Percentiles rank a stretch among this genome's conserved stretches.
Conservation (phyloP, 2,888 invertebrate species). For the Campoplex capitator region DNA sequence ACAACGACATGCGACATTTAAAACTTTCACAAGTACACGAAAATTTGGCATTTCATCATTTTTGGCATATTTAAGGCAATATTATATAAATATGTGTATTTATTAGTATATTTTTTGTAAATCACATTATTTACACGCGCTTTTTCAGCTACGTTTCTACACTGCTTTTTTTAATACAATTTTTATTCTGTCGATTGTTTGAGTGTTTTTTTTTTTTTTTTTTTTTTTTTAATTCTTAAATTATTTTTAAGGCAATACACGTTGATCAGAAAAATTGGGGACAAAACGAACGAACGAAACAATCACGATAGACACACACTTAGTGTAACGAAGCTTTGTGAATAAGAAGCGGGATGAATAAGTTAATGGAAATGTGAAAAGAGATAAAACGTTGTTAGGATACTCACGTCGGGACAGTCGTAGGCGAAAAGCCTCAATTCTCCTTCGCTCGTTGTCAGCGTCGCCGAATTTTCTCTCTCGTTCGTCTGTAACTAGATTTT, state of each 20-base stretch:
- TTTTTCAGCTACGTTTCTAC: slow-evolving; percentile 17
- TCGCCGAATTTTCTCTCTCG: slow-evolving; percentile 83
- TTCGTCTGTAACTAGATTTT: slow-evolving; percentile 80
- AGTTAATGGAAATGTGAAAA: not conserved
- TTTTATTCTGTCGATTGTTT: slow-evolving; percentile 16
- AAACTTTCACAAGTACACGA: slow-evolving; percentile 78
- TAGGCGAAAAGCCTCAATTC: slow-evolving; percentile 83
- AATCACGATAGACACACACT: slow-evolving; percentile 55
- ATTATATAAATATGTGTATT: not conserved
- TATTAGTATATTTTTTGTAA: not conserved
- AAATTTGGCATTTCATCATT: slow-evolving; percentile 55
- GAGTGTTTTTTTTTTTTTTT: not conserved
- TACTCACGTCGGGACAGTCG: slow-evolving; percentile 84
- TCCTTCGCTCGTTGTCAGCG: slow-evolving; percentile 83
- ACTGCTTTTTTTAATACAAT: slow-evolving; percentile 2
- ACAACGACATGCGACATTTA: slow-evolving; percentile 83
- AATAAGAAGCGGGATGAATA: slow-evolving; percentile 33
- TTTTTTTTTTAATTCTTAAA: not conserved
- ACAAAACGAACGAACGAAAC: slow-evolving; percentile 52
- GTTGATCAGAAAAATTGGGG: slow-evolving; percentile 2
- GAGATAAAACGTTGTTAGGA: not conserved
- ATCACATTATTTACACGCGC: not conserved
- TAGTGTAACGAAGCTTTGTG: slow-evolving; percentile 60
- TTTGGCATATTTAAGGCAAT: not conserved
- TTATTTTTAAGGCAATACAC: slow-evolving; percentile 1